phyloP scores from a whole-genome alignment of 2,888 invertebrate species.

The Acrocyrtus sp. region DNA sequence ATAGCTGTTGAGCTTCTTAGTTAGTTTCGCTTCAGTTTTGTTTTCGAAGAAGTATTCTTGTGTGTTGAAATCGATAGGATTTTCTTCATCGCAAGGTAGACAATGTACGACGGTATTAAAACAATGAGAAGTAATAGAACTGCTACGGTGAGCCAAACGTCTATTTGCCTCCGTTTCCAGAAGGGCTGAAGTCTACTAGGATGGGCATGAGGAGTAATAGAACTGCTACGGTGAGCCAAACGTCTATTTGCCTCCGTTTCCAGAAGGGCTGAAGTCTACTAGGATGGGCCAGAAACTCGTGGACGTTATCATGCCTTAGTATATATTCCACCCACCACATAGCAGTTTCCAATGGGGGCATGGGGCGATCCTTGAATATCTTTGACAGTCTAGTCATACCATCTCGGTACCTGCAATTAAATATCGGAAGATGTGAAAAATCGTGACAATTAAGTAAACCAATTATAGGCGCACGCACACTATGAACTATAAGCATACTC shows the following conservation, averaged over 20 bases:
- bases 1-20: too few relatives aligned
- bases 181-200: conserved; percentile 12
- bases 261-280: conserved; percentile 18
- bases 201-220: too few relatives aligned
- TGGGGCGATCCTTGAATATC: conserved; percentile 25
- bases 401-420: conserved; percentile 20
- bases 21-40: too few relatives aligned
- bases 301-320: conserved; percentile 14
- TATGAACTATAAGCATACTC: too few relatives aligned
- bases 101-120: background rate
- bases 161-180: conserved; percentile 19
- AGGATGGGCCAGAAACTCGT: conserved; percentile 5
- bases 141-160: conserved; percentile 18
- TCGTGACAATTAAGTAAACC: too few relatives aligned
- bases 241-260: conserved; percentile 21
- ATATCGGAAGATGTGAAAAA: too few relatives aligned
- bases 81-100: background rate
- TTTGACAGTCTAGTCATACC: conserved; percentile 12
- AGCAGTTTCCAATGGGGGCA: conserved; percentile 2
- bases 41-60: too few relatives aligned
- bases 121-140: background rate
- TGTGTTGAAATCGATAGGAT: too few relatives aligned
- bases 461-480: too few relatives aligned
- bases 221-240: too few relatives aligned
- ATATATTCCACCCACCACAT: conserved; percentile 28